A percentile compares a stretch with the other conserved stretches of the same genome.
phyloP scores from a whole-genome alignment of 2,797 vertebrate genomes.

The Liasis olivaceus region DNA sequence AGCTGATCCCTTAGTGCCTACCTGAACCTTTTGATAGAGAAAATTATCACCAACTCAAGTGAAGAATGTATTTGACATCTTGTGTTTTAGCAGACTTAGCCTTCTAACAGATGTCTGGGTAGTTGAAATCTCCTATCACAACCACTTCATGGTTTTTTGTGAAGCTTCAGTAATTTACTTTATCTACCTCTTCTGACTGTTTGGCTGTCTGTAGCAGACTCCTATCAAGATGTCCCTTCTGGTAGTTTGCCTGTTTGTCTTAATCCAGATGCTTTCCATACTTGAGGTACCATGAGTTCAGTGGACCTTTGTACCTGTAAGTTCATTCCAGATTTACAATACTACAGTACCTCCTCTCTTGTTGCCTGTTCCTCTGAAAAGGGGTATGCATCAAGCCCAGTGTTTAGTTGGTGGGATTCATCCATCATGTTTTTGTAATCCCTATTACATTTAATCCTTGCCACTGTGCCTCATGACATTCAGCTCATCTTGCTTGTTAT shows the following conservation, averaged over 20 bases:
- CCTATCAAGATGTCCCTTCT: background rate
- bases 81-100: background rate
- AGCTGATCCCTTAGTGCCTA: background rate
- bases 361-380: too few relatives aligned
- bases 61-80: background rate
- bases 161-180: background rate
- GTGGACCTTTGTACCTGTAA: background rate
- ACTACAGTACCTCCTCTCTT: background rate
- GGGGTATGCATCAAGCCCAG: too few relatives aligned
- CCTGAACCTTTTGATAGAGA: background rate
- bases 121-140: background rate
- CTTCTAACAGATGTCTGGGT: background rate
- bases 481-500: too few relatives aligned
- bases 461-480: background rate
- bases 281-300: background rate
- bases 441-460: background rate
- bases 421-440: background rate
- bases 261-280: background rate
- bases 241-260: background rate
- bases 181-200: background rate
- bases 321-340: background rate
- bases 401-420: too few relatives aligned
- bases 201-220: background rate
- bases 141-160: background rate
- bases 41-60: background rate